Evolutionary conservation across 2,113 vertebrate species (phyloP).

Genomic region (Chlorodrepanis virens): DNA sequence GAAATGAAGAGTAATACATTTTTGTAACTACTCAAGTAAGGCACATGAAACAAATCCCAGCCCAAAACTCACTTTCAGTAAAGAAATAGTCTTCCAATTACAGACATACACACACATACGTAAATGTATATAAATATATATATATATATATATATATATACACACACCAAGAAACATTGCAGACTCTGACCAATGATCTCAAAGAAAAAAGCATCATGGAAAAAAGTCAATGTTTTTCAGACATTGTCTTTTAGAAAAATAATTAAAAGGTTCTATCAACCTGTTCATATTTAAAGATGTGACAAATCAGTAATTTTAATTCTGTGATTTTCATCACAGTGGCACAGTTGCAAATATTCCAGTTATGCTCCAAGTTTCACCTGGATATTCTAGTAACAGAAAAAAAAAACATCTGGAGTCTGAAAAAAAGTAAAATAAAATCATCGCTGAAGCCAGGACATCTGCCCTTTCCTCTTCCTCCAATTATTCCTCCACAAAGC

Average conservation of each 20-base stretch:
- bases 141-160: accelerated
- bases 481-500: neutral
- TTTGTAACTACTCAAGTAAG: neutral
- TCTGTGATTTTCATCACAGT: neutral
- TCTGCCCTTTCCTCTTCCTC: conserved; percentile 9
- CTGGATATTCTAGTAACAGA: neutral
- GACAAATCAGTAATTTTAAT: neutral
- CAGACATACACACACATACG: neutral
- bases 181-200: neutral
- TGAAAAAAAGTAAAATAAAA: neutral
- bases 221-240: neutral
- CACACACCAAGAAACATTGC: accelerated
- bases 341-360: neutral
- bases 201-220: neutral
- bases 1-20: neutral
- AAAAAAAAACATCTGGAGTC: neutral
- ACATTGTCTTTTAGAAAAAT: neutral
- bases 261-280: neutral
- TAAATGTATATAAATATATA: neutral
- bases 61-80: neutral
- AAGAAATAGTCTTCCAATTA: neutral
- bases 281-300: neutral
- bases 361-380: neutral
- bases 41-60: neutral
- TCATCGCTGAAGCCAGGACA: neutral